These are phyloP conservation scores for Austrofundulus limnaeus DNA, from an alignment of 2,113 vertebrate genomes.

Conservation along the genomic window DNA sequence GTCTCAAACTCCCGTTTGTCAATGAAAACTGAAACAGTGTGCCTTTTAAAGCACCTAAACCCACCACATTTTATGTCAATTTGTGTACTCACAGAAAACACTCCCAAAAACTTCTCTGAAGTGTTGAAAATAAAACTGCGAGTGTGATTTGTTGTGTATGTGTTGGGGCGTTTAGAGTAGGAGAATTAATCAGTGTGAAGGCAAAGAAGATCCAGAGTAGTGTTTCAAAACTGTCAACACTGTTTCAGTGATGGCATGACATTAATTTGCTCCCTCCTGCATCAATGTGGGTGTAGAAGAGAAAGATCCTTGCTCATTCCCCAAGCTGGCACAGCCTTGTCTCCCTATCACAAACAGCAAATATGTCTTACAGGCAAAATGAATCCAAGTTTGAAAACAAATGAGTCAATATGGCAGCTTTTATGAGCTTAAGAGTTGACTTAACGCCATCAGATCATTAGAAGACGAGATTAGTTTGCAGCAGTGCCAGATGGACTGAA, in stretches of 20 bases:
- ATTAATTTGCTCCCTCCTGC: conserved; percentile 34
- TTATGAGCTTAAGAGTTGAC: conserved; percentile 8
- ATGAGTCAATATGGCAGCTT: not conserved
- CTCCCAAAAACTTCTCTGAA: not conserved
- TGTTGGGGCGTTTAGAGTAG: not conserved
- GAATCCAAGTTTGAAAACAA: conserved; percentile 21
- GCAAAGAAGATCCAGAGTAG: conserved; percentile 11
- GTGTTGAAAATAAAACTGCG: not conserved
- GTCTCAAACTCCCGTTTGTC: conserved; percentile 16
- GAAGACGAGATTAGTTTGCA: not conserved
- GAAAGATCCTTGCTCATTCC: conserved; percentile 13
- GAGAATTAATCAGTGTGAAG: conserved; percentile 6
- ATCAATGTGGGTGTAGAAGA: conserved; percentile 23
- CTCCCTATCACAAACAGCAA: conserved; percentile 11
- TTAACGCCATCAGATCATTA: conserved; percentile 1
- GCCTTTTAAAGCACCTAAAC: conserved; percentile 25
- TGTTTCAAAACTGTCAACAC: conserved; percentile 29
- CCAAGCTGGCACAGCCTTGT: conserved; percentile 11
- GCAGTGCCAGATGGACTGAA: not conserved
- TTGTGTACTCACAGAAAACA: conserved; percentile 13
- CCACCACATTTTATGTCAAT: conserved; percentile 13
- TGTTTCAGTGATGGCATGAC: conserved; percentile 33
- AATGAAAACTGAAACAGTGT: conserved; percentile 15
- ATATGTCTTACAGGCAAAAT: conserved; percentile 10
- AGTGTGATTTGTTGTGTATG: not conserved